Percentiles rank a stretch among this genome's conserved stretches.
Conservation (phyloP, 2,888 invertebrate species). For the Teleiodes luculella region DNA sequence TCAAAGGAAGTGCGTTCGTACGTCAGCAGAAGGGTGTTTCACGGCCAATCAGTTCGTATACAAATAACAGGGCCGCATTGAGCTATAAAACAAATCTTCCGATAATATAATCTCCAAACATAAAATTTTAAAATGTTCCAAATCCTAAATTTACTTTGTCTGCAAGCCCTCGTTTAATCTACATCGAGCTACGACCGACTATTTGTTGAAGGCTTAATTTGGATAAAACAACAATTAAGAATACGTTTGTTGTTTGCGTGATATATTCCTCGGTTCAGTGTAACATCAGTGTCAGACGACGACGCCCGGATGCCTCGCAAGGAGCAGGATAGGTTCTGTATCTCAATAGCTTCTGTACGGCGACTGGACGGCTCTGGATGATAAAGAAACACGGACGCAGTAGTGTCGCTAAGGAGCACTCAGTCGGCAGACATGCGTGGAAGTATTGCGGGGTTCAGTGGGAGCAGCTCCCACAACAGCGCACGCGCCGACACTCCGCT, state of each 20-base stretch:
- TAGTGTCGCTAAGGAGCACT: conserved; percentile 9
- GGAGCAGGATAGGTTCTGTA: not conserved
- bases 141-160: not conserved
- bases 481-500: conserved; percentile 70
- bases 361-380: conserved; percentile 6
- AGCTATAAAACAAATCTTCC: not conserved
- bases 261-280: conserved; percentile 1
- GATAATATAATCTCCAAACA: not conserved
- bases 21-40: conserved; percentile 11
- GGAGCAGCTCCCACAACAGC: conserved; percentile 68
- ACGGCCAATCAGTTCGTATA: conserved; percentile 8
- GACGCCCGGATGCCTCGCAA: not conserved
- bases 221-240: conserved; percentile 3
- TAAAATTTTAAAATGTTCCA: not conserved
- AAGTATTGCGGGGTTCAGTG: conserved; percentile 82
- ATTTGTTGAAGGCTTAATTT: not conserved
- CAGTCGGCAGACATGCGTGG: conserved; percentile 77
- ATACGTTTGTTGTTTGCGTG: not conserved
- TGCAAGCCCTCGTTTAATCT: no score
- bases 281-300: not conserved
- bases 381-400: not conserved
- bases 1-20: conserved; percentile 7
- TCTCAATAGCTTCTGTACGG: not conserved
- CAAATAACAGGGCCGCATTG: conserved; percentile 8
- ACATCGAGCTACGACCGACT: not conserved